A percentile compares a stretch with the other conserved stretches of the same genome.
Conservation (phyloP, 2,888 invertebrate genomes). For the Unio delphinus region DNA sequence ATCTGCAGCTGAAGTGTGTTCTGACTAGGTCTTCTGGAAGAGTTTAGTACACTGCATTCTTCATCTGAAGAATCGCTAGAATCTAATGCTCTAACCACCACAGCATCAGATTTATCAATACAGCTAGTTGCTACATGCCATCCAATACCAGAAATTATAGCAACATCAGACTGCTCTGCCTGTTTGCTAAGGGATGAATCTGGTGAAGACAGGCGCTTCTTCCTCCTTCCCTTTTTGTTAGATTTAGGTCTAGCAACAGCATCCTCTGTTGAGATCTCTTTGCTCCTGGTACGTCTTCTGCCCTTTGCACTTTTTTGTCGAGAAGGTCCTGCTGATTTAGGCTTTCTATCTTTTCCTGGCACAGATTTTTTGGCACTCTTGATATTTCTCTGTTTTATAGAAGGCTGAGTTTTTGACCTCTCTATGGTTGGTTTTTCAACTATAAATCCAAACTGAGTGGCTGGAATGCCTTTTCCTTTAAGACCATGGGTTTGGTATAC, state of each 20-base stretch:
- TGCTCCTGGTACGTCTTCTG: constrained; percentile 40
- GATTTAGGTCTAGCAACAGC: constrained; percentile 47
- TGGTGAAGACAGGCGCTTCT: constrained; percentile 39
- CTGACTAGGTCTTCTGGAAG: background rate
- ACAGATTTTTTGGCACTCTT: constrained; percentile 44
- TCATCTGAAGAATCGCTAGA: constrained; percentile 42
- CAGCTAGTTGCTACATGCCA: constrained; percentile 63
- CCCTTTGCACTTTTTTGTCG: constrained; percentile 27
- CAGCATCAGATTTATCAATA: constrained; percentile 53
- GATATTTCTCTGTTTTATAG: constrained; percentile 30
- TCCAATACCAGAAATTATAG: constrained; percentile 63
- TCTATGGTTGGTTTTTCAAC: constrained; percentile 43
- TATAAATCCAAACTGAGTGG: constrained; percentile 44
- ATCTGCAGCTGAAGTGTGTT: constrained; percentile 10
- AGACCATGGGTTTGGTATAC: constrained; percentile 16
- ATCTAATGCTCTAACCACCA: constrained; percentile 36
- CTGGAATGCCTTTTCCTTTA: constrained; percentile 26
- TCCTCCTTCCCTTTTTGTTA: constrained; percentile 47
- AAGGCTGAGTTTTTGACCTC: constrained; percentile 44
- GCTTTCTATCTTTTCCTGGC: constrained; percentile 33
- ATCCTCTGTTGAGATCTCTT: constrained; percentile 42
- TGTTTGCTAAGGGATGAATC: constrained; percentile 37
- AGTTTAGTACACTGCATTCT: background rate
- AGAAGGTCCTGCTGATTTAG: constrained; percentile 40
- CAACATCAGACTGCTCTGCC: constrained; percentile 51